phyloP scores from a whole-genome alignment of 2,113 vertebrate genomes.

The Chionodraco myersi region DNA sequence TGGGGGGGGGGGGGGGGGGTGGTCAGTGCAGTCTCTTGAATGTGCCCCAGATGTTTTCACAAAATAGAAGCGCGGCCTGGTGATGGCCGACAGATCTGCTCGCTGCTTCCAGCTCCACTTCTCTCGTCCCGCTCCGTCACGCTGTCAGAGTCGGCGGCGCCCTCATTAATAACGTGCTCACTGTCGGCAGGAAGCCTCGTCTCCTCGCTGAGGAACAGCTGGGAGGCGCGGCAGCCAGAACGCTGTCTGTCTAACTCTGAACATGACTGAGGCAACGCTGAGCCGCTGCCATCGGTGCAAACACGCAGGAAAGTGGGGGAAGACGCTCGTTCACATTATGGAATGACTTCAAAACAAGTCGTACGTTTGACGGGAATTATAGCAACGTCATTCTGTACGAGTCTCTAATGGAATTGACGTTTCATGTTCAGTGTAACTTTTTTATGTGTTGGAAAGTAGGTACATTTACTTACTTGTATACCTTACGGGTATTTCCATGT shows the following conservation, averaged over 20 bases:
- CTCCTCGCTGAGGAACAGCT: conserved; percentile 77
- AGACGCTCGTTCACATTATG: neutral
- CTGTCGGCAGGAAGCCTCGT: conserved; percentile 66
- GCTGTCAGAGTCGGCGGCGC: conserved; percentile 75
- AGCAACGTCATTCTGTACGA: too few relatives aligned
- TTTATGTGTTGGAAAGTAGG: too few relatives aligned
- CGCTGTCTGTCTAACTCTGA: conserved; percentile 43
- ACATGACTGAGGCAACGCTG: conserved; percentile 62
- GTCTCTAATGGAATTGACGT: too few relatives aligned
- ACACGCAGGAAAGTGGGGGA: neutral
- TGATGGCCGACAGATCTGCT: conserved; percentile 57
- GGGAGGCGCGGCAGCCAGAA: conserved; percentile 74
- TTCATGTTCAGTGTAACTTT: too few relatives aligned
- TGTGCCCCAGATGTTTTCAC: too few relatives aligned
- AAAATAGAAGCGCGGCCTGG: conserved; percentile 25
- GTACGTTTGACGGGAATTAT: too few relatives aligned
- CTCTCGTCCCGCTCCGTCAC: conserved; percentile 46
- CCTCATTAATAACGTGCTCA: conserved; percentile 82
- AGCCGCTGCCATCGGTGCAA: conserved; percentile 43
- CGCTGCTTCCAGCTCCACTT: conserved; percentile 47
- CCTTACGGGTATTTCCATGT: too few relatives aligned
- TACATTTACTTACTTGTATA: too few relatives aligned
- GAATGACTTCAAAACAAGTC: too few relatives aligned
- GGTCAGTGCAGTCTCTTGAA: neutral
- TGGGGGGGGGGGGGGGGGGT: too few relatives aligned